Evolutionary conservation across 2,797 vertebrate genomes (phyloP).

Genomic region (Hafferia zeledoni): DNA sequence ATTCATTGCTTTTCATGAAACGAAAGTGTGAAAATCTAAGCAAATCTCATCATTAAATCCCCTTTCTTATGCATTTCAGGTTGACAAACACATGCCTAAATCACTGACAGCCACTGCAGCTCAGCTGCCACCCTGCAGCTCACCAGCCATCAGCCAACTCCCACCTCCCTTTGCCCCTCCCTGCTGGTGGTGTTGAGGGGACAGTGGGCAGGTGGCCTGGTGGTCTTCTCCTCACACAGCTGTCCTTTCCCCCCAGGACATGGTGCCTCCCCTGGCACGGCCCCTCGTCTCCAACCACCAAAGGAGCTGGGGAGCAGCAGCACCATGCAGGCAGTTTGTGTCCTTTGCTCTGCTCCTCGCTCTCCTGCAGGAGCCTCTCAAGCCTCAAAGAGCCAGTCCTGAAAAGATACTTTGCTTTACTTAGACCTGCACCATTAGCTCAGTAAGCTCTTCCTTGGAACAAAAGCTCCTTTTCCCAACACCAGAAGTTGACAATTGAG

Average conservation of each 20-base stretch:
- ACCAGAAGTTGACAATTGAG: not conserved
- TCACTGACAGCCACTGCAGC: rapidly evolving
- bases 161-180: not conserved
- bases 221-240: not conserved
- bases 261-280: not conserved
- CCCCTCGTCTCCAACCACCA: too few species aligned
- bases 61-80: not conserved
- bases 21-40: not conserved
- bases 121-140: not conserved
- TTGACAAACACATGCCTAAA: not conserved
- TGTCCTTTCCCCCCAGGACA: rapidly evolving
- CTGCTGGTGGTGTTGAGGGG: not conserved
- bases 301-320: not conserved
- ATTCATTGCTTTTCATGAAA: not conserved
- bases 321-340: not conserved
- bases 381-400: not conserved
- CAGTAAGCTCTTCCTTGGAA: not conserved
- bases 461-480: not conserved
- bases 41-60: not conserved
- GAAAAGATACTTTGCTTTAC: rapidly evolving
- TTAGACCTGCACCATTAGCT: not conserved
- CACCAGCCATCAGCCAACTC: rapidly evolving
- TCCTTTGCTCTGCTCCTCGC: not conserved
- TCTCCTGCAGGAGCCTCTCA: not conserved
- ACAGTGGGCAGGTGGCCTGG: not conserved